Conservation (phyloP, 1,140 invertebrate genomes). For the Protaetia brevitarsis region DNA sequence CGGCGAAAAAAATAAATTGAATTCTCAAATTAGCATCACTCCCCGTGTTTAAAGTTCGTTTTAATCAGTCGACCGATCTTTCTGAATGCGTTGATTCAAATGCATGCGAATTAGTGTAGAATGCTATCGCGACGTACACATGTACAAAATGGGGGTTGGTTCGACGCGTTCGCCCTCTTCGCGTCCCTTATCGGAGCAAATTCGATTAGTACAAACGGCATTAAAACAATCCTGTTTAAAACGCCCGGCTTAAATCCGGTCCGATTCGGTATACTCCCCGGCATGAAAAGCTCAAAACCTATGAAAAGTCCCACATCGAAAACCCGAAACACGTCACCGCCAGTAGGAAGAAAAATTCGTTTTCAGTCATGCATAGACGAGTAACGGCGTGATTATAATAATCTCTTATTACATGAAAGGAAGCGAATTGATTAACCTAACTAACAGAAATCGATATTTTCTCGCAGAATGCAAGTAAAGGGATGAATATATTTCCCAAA, state of each 20-base stretch:
- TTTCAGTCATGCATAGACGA: not conserved
- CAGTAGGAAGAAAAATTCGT: too few relatives aligned
- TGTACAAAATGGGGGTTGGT: conserved; percentile 29
- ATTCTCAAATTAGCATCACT: conserved; percentile 39
- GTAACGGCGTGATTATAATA: too few relatives aligned
- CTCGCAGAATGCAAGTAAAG: too few relatives aligned
- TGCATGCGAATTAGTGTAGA: conserved; percentile 40
- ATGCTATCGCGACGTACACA: conserved; percentile 41
- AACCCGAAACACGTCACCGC: not conserved
- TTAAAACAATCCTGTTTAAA: conserved; percentile 48
- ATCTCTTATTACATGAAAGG: too few relatives aligned
- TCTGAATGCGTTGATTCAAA: conserved; percentile 44
- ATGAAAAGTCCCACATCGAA: conserved; percentile 22
- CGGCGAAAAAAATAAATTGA: conserved; percentile 29
- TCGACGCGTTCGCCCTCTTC: not conserved
- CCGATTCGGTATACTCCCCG: not conserved
- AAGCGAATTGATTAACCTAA: too few relatives aligned
- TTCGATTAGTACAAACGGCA: conserved; percentile 47
- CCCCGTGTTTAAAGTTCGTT: conserved; percentile 38
- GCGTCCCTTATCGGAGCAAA: conserved; percentile 42
- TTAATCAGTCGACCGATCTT: conserved; percentile 44
- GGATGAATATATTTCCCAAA: too few relatives aligned
- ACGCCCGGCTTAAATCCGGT: conserved; percentile 35
- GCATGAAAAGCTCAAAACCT: conserved; percentile 16
- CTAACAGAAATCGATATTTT: too few relatives aligned